Conservation (phyloP, 2,888 invertebrate species). For the Seira ritae region DNA sequence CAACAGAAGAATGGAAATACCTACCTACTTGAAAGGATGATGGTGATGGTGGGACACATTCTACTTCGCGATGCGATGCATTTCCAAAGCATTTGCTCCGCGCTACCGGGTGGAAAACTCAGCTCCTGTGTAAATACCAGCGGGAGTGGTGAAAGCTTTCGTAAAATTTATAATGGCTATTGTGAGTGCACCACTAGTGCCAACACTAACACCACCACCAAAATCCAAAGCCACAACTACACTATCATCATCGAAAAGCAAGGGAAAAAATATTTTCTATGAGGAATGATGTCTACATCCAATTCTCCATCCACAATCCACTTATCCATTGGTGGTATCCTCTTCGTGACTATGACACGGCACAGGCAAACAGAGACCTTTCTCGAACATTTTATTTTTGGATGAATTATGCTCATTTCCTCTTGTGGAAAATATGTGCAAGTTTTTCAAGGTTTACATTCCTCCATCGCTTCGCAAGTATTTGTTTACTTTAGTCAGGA, state of each 20-base stretch:
- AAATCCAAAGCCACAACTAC: conserved; percentile 1
- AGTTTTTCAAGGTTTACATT: not conserved
- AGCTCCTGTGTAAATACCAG: conserved; percentile 58
- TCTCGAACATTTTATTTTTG: too few relatives aligned
- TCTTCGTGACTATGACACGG: too few relatives aligned
- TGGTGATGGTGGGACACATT: not conserved
- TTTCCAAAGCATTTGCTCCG: not conserved
- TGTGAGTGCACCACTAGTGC: not conserved
- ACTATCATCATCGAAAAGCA: too few relatives aligned
- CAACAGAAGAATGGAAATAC: conserved; percentile 1
- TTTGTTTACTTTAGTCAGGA: not conserved
- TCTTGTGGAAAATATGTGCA: not conserved
- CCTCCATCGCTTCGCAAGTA: not conserved
- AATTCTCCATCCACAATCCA: not conserved
- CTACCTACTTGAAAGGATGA: not conserved
- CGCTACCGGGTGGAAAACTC: conserved; percentile 12
- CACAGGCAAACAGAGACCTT: not conserved
- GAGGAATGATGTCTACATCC: too few relatives aligned
- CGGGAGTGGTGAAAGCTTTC: conserved; percentile 55
- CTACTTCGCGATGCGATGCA: not conserved
- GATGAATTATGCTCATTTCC: conserved; percentile 1
- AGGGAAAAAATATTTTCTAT: too few relatives aligned
- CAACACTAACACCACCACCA: not conserved
- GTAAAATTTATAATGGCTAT: conserved; percentile 51
- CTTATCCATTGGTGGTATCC: not conserved